Evolutionary conservation across 2,113 vertebrate genomes (phyloP).

Genomic region (Propithecus coquereli): DNA sequence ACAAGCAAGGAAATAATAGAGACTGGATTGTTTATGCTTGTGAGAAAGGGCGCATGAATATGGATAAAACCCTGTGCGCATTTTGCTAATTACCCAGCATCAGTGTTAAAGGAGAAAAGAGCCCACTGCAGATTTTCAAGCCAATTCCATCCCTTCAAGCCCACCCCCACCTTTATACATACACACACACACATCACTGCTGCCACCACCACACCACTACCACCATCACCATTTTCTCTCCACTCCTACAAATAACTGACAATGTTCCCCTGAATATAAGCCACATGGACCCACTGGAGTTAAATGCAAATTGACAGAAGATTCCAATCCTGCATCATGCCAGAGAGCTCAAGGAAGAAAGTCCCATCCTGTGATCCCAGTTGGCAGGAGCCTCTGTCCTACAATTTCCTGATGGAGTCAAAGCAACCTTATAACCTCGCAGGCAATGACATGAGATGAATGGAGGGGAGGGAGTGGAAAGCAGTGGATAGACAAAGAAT

Average conservation of each 20-base stretch:
- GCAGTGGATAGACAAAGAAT: not conserved
- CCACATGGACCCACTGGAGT: constrained; percentile 70
- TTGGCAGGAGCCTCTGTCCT: constrained; percentile 45
- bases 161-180: constrained; percentile 52
- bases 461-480: not conserved
- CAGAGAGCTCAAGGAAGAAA: constrained; percentile 57
- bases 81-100: constrained; percentile 79
- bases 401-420: not conserved
- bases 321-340: constrained; percentile 60
- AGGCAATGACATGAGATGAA: not conserved
- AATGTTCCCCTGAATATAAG: constrained; percentile 67
- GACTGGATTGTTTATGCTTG: constrained; percentile 75
- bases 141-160: constrained; percentile 54
- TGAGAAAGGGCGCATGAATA: constrained; percentile 72
- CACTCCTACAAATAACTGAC: constrained; percentile 56
- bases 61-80: constrained; percentile 72
- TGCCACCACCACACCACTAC: not conserved
- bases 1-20: constrained; percentile 70
- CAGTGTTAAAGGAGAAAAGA: constrained; percentile 64
- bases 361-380: not conserved
- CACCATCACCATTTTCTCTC: constrained; percentile 44
- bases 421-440: not conserved
- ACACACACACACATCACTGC: not conserved
- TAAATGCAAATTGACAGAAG: constrained; percentile 69
- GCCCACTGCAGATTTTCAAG: constrained; percentile 66